Evolutionary conservation across 2,888 invertebrate species (phyloP).

Genomic region (Iphiclides podalirius): DNA sequence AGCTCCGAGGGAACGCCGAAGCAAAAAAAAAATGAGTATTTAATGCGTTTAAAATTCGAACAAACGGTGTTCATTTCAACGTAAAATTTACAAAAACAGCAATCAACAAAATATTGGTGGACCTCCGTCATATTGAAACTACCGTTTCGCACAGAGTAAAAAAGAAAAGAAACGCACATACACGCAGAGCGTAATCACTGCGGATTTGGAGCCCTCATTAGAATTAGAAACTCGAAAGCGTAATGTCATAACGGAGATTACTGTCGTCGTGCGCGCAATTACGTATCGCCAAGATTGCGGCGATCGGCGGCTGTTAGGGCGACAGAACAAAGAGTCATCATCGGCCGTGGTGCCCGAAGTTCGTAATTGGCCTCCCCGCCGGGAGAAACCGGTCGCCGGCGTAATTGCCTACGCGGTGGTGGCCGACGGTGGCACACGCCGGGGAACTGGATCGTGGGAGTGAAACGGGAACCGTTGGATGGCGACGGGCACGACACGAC

Average conservation of each 20-base stretch:
- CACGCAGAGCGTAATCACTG: too few relatives aligned
- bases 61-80: too few relatives aligned
- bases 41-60: too few relatives aligned
- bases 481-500: slow-evolving; percentile 48
- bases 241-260: slow-evolving; percentile 46
- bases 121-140: too few relatives aligned
- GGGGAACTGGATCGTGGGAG: slow-evolving; percentile 77
- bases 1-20: too few relatives aligned
- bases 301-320: slow-evolving; percentile 56
- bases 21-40: too few relatives aligned
- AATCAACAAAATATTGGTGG: too few relatives aligned
- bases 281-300: slow-evolving; percentile 45
- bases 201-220: slow-evolving; percentile 35
- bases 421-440: slow-evolving; percentile 69
- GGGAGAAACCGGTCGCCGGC: slow-evolving; percentile 63
- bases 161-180: too few relatives aligned
- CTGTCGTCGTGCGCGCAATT: slow-evolving; percentile 54
- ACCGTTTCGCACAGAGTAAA: too few relatives aligned
- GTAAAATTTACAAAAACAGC: too few relatives aligned
- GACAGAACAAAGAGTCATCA: slow-evolving; percentile 57
- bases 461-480: slow-evolving; percentile 70
- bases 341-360: slow-evolving; percentile 62
- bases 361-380: slow-evolving; percentile 65
- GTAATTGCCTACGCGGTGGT: slow-evolving; percentile 77
- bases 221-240: slow-evolving; percentile 38